Evolutionary conservation across 92 coral and sea anemone species (phyloP), one percentile per base, ranked within the genome.

Genomic region (Umimayanthus kanabou): DNA sequence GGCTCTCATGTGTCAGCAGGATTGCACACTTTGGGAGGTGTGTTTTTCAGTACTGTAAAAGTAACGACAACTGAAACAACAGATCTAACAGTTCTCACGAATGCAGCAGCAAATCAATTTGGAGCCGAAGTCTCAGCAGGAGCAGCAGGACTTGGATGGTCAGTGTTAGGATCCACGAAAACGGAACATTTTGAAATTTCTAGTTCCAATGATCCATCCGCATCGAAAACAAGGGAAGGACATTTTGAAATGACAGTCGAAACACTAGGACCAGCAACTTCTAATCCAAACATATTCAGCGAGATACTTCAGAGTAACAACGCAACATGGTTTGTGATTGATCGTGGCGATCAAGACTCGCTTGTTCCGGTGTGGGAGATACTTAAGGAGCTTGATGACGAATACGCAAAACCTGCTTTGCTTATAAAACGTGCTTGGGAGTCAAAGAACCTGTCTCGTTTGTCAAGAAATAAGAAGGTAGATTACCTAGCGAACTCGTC

Each of bases 1-100:
- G 85, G 85, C 73, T 81, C 85, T 40, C 73, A 81, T 23, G 74
- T 81, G 75, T 40, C 85, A 14, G 85, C 85, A 22, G 85, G 85
- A 33, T 40, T 39, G 23, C 85, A 81, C 74, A 81, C 75, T 28
- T 81, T 81, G 22, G 85, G 85, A 1, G 85, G 85, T 23, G 73
- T 66, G 37, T 81, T 37, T 39, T 81, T 81, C 53, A 65, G 76
- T 42, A 81, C 73, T 65, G 58, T 81, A 20, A 29, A 65, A 61
- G 85, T 81, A 28, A 66, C 73, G 30, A 81, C 85, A 64, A 81
- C 39, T 9, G 75, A 81, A 66, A 76, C 65, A 81, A 39, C 37
- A 64, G 73, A 65, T 39, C 49, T 22, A 65, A 33, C 85, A 16
- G 23, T 10, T 61, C 85, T 81, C 33, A 72, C 61, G 55, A 39